Percentiles rank a stretch among this genome's conserved stretches.
These are phyloP conservation scores for Phacellophora camtschatica DNA, from an alignment of 30 jellyfish, hydroid and myxozoan species.

Conservation along the genomic window DNA sequence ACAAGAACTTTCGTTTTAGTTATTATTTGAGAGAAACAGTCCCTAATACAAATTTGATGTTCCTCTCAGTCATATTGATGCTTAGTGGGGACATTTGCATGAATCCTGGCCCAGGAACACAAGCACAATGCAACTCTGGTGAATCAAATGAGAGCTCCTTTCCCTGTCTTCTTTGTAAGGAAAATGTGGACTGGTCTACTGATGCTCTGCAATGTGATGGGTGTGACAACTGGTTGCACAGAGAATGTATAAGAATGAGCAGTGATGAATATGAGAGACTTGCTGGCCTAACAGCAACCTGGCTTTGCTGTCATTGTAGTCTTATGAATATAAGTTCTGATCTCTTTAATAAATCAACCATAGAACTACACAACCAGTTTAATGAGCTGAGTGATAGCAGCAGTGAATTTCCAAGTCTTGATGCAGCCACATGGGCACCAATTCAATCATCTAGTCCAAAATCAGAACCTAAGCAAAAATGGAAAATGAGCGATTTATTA, in stretches of 20 bases:
- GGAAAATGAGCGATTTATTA: too few species aligned
- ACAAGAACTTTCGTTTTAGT: too few species aligned
- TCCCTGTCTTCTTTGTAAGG: neutral
- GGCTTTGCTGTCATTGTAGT: constrained; percentile 31
- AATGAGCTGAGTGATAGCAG: constrained; percentile 15
- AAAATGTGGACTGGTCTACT: neutral
- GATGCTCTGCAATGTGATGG: constrained; percentile 34
- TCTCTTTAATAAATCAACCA: neutral
- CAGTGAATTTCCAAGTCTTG: constrained; percentile 39
- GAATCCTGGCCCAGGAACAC: too few species aligned
- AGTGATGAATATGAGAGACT: constrained; percentile 31
- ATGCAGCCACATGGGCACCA: constrained; percentile 44
- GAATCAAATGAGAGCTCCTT: too few species aligned
- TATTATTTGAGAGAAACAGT: too few species aligned
- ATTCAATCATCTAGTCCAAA: constrained; percentile 29
- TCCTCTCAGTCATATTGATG: too few species aligned
- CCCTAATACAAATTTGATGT: too few species aligned
- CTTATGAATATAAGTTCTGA: constrained; percentile 11
- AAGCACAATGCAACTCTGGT: too few species aligned
- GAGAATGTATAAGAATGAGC: constrained; percentile 33
- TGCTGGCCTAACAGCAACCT: constrained; percentile 34
- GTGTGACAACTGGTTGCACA: constrained; percentile 30
- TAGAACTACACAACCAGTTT: neutral
- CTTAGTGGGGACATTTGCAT: too few species aligned
- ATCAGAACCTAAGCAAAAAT: constrained; percentile 6